Evolutionary conservation across 2,888 invertebrate species (phyloP), one percentile per base, ranked within the genome.

Genomic region (Furcula furcula): DNA sequence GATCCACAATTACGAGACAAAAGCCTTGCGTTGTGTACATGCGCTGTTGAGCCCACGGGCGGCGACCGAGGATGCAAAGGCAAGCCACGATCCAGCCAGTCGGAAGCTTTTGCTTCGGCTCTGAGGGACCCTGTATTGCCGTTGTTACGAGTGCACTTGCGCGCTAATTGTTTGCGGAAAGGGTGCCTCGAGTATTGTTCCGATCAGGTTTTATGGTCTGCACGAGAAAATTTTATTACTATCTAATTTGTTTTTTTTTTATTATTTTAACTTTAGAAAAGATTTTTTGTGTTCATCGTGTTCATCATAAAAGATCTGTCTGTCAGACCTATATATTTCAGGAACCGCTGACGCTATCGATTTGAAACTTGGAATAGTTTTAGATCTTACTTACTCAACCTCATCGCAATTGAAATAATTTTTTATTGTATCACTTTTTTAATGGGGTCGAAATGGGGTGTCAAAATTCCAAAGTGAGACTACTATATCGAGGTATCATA

Each of bases 121-220:
- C 61, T 62, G 71, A 51, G 77, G 75, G 76, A 65, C 61, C 70
- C 70, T 74, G 77, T 76, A 81, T 82, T 74, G 78, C 81, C 66
- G 83, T 85, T 86, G 85, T 86, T 82, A 63, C 48, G 54, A 85
- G 85, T 60, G 78, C 82, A 75, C 86, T 87, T 69, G 73, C 62
- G 67, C 85, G 75, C 77, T 86, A 87, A 88, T 88, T 87, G 87
- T 88, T 85, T 83, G 85, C 84, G 76, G 87, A 83, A 85, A 85
- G 87, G 87, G 87, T 85, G 81, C 70, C 62, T 77, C 65, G 61
- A 85, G 81, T 82, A 86, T 86, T 85, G 84, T 84, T 78, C 61
- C 37, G 46, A 49, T 57, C 62, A 76, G 59, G 77, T 76, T 68
- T 60, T 69, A 86, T 55, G 66, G 83, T 78, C 69, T 60, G 76